A percentile compares a stretch with the other conserved stretches of the same genome.
These are phyloP conservation scores for Aleiodes testaceus DNA, from an alignment of 2,888 invertebrate species.

Conservation along the genomic window DNA sequence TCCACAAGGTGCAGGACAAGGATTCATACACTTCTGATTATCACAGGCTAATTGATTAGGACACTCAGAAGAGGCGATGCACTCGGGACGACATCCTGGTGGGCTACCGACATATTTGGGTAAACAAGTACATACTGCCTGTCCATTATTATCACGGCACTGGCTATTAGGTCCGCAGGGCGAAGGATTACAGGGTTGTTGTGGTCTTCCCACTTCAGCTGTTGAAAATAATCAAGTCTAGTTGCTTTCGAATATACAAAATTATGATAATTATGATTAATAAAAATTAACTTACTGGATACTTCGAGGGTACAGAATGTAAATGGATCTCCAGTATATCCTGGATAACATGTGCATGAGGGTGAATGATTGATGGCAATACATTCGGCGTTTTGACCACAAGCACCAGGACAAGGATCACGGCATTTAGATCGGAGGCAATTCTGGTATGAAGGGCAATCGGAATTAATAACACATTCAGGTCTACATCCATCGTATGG, in stretches of 20 bases:
- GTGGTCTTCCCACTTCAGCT: conserved; percentile 32
- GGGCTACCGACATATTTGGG: conserved; percentile 83
- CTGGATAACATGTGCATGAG: conserved; percentile 68
- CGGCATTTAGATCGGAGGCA: conserved; percentile 84
- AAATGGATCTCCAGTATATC: conserved; percentile 65
- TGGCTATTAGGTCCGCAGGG: conserved; percentile 88
- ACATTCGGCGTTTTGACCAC: conserved; percentile 77
- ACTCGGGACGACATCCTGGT: conserved; percentile 86
- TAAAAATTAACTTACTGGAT: conserved; percentile 43
- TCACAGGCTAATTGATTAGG: conserved; percentile 82
- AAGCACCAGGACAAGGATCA: conserved; percentile 80
- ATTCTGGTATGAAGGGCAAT: conserved; percentile 82
- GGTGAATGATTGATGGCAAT: conserved; percentile 72
- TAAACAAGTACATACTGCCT: conserved; percentile 83
- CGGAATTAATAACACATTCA: conserved; percentile 85
- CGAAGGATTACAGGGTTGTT: conserved; percentile 77
- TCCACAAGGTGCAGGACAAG: conserved; percentile 89
- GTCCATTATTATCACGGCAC: conserved; percentile 82
- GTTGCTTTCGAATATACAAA: neutral
- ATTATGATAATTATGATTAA: neutral
- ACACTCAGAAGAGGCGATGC: conserved; percentile 84
- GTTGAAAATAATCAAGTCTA: conserved; percentile 36
- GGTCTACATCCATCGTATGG: conserved; percentile 83
- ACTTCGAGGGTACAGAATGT: conserved; percentile 49
- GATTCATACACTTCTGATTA: conserved; percentile 87